Evolutionary conservation across 1,140 invertebrate genomes (phyloP).

Genomic region (Hycleus cichorii): DNA sequence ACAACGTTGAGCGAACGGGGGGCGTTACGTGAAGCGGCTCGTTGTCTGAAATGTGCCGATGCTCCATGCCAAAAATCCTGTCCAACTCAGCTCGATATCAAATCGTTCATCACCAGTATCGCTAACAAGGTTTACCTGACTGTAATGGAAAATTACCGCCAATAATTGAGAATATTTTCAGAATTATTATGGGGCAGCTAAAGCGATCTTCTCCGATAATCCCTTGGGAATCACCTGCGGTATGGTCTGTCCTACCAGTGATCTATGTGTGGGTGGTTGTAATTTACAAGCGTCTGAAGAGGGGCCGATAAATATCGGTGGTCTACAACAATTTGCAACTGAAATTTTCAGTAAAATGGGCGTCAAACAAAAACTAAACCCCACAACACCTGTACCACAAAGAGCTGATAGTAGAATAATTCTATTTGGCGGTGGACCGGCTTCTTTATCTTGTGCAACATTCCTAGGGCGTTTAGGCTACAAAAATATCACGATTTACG

Average conservation of each 20-base stretch:
- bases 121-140: slow-evolving; percentile 72
- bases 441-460: slow-evolving; percentile 94
- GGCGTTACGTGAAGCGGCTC: slow-evolving; percentile 80
- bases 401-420: slow-evolving; percentile 73
- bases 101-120: slow-evolving; percentile 94
- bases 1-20: slow-evolving; percentile 93
- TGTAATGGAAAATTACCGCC: neutral
- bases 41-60: slow-evolving; percentile 96
- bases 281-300: slow-evolving; percentile 93
- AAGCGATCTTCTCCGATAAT: slow-evolving; percentile 95
- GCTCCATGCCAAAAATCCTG: slow-evolving; percentile 98
- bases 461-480: slow-evolving; percentile 92
- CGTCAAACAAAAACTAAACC: slow-evolving; percentile 76
- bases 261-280: slow-evolving; percentile 95
- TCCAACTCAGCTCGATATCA: slow-evolving; percentile 95
- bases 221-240: slow-evolving; percentile 94
- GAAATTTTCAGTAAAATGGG: slow-evolving; percentile 95
- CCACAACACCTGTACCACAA: slow-evolving; percentile 49
- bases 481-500: slow-evolving; percentile 84
- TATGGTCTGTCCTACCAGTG: slow-evolving; percentile 98
- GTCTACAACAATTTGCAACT: slow-evolving; percentile 94
- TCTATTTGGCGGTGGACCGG: slow-evolving; percentile 89
- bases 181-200: slow-evolving; percentile 98
- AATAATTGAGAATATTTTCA: slow-evolving; percentile 35
- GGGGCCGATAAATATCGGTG: slow-evolving; percentile 97